These are phyloP conservation scores for Chrysolina americana DNA, from an alignment of 2,888 invertebrate species.

Conservation along the genomic window DNA sequence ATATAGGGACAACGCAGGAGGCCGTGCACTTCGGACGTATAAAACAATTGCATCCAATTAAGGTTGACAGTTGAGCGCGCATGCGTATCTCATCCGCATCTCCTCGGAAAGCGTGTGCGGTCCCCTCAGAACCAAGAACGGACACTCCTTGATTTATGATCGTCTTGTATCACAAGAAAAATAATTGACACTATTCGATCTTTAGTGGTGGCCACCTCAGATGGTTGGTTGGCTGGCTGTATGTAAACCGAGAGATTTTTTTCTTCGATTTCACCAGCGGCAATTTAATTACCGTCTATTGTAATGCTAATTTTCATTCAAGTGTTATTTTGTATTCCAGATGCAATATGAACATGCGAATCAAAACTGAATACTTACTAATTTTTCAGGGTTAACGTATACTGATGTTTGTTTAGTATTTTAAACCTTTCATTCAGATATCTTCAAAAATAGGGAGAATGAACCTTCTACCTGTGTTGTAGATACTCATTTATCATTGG, in stretches of 20 bases:
- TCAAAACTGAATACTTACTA: too few species aligned
- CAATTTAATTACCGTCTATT: too few species aligned
- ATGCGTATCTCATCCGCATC: slow-evolving; percentile 61
- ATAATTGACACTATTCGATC: slow-evolving; percentile 63
- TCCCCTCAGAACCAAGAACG: slow-evolving; percentile 54
- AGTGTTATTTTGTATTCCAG: too few species aligned
- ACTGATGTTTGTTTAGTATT: too few species aligned
- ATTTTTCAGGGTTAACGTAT: too few species aligned
- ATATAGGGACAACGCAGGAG: slow-evolving; percentile 57
- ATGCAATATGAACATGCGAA: too few species aligned
- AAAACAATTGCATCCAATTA: slow-evolving; percentile 56
- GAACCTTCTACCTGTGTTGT: too few species aligned
- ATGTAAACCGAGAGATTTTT: slow-evolving; percentile 32
- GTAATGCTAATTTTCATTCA: too few species aligned
- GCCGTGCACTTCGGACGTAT: slow-evolving; percentile 43
- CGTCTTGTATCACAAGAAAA: slow-evolving; percentile 61
- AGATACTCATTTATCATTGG: too few species aligned
- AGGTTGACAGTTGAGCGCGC: slow-evolving; percentile 52
- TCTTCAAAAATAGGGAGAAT: too few species aligned
- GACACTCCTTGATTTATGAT: slow-evolving; percentile 64
- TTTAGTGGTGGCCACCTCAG: slow-evolving; percentile 59
- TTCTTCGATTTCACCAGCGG: too few species aligned
- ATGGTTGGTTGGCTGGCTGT: slow-evolving; percentile 32
- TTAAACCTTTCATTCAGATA: too few species aligned
- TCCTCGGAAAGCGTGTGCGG: slow-evolving; percentile 63